Evolutionary conservation across 2,797 vertebrate genomes (phyloP).

Genomic region (Fistularia tabacaria): DNA sequence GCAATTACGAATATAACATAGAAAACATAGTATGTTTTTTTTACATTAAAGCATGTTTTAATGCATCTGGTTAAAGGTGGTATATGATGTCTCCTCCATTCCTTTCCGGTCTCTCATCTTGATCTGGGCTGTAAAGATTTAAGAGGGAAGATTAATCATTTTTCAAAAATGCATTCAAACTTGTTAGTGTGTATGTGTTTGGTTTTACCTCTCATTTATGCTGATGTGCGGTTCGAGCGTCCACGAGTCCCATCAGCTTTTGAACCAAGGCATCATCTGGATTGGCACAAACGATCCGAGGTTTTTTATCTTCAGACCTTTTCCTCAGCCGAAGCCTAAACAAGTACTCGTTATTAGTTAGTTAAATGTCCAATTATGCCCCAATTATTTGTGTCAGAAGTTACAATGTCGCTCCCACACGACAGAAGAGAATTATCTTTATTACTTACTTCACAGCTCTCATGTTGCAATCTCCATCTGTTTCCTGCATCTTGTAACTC

Average conservation of each 20-base stretch:
- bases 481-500: slow-evolving; percentile 63
- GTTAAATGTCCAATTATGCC: slow-evolving; percentile 1
- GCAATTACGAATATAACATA: neutral
- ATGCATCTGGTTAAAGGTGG: slow-evolving; percentile 18
- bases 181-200: neutral
- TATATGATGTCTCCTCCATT: slow-evolving; percentile 8
- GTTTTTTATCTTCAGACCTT: accelerated
- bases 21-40: neutral
- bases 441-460: slow-evolving; percentile 73
- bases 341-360: slow-evolving; percentile 6
- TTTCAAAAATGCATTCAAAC: neutral
- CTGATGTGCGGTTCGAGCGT: accelerated
- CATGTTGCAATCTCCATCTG: slow-evolving; percentile 77
- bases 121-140: slow-evolving; percentile 21
- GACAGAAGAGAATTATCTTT: neutral
- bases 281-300: slow-evolving; percentile 54
- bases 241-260: accelerated
- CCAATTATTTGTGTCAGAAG: neutral
- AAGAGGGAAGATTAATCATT: neutral
- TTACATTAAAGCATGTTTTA: slow-evolving; percentile 13
- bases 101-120: slow-evolving; percentile 10
- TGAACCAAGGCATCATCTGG: slow-evolving; percentile 34
- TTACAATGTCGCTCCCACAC: neutral
- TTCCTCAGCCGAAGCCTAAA: slow-evolving; percentile 58
- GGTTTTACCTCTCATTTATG: slow-evolving; percentile 21